These are phyloP conservation scores for Punctoribates punctum DNA, from an alignment of 2,888 invertebrate species.

Conservation along the genomic window DNA sequence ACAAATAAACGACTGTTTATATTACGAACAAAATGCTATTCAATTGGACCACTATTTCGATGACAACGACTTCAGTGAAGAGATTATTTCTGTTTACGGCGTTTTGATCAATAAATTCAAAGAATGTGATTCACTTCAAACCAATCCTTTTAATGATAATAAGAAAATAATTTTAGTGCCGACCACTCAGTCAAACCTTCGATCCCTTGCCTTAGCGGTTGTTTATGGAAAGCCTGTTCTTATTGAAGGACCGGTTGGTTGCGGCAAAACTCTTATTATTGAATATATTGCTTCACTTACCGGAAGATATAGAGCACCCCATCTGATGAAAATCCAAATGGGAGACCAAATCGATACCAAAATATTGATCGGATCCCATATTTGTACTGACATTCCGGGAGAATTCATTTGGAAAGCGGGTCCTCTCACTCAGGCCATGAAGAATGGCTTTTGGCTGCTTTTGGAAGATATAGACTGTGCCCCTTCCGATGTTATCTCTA, in stretches of 20 bases:
- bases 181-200: slow-evolving; percentile 41
- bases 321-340: slow-evolving; percentile 79
- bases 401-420: slow-evolving; percentile 96
- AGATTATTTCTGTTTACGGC: slow-evolving; percentile 40
- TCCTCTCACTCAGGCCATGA: slow-evolving; percentile 77
- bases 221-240: slow-evolving; percentile 64
- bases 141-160: slow-evolving; percentile 5
- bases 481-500: slow-evolving; percentile 84
- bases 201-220: slow-evolving; percentile 45
- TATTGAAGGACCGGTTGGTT: slow-evolving; percentile 83
- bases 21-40: background rate
- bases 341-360: slow-evolving; percentile 96
- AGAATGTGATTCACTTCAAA: background rate
- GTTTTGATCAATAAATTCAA: slow-evolving; percentile 35
- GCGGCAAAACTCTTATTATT: slow-evolving; percentile 87
- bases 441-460: slow-evolving; percentile 82
- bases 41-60: background rate
- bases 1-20: background rate
- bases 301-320: slow-evolving; percentile 58
- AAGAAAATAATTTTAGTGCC: slow-evolving; percentile 41
- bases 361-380: slow-evolving; percentile 82
- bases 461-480: slow-evolving; percentile 94
- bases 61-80: slow-evolving; percentile 37
- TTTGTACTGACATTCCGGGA: slow-evolving; percentile 93
- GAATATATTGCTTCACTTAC: slow-evolving; percentile 79